Percentiles rank a stretch among this genome's conserved stretches.
These are phyloP conservation scores for Hirtodrosophila cameraria DNA, from an alignment of 2,888 invertebrate species.

Conservation along the genomic window DNA sequence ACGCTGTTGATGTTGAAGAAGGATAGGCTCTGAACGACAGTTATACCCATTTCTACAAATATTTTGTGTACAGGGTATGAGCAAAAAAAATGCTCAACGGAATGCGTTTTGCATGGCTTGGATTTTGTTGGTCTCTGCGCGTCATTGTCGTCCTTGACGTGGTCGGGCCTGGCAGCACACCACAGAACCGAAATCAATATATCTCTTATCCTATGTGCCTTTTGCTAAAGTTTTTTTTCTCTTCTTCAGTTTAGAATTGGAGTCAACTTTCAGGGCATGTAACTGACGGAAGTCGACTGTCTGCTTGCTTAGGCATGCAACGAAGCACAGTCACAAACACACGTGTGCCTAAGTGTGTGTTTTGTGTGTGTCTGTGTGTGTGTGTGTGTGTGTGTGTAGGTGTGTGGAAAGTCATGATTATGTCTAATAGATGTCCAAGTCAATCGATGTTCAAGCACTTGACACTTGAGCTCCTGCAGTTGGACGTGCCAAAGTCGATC, in stretches of 20 bases:
- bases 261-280: constrained; percentile 11
- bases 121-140: constrained; percentile 50
- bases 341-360: background rate
- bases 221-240: constrained; percentile 19
- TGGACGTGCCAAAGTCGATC: constrained; percentile 48
- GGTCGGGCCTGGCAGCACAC: constrained; percentile 17
- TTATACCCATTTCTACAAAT: too few relatives aligned
- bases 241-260: too few relatives aligned
- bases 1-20: too few relatives aligned
- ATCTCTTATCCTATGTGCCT: constrained; percentile 18
- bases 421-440: constrained; percentile 82
- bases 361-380: constrained; percentile 22
- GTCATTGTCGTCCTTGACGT: constrained; percentile 60
- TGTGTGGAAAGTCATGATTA: constrained; percentile 71
- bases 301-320: constrained; percentile 72
- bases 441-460: constrained; percentile 79
- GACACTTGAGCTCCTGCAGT: constrained; percentile 66
- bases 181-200: constrained; percentile 68
- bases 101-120: constrained; percentile 72
- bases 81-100: constrained; percentile 27
- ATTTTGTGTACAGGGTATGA: background rate
- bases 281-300: constrained; percentile 64
- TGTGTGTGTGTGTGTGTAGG: constrained; percentile 14
- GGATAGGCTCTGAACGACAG: too few relatives aligned
- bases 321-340: constrained; percentile 23